These are phyloP conservation scores for Calonectris borealis DNA, from an alignment of 2,113 vertebrate species.

Conservation along the genomic window DNA sequence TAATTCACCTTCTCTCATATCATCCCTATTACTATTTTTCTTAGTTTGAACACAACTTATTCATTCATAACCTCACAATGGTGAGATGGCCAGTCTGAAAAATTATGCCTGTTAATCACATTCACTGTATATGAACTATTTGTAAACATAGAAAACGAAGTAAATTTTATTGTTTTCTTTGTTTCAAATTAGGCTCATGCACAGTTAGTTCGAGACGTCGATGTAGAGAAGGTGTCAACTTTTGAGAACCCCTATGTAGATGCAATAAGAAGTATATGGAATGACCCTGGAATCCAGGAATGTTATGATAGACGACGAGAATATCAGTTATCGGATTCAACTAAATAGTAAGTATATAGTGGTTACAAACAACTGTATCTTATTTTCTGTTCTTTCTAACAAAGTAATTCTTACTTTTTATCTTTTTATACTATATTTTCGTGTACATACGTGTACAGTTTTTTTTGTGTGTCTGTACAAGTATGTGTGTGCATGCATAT, in stretches of 20 bases:
- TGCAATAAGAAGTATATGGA: slow-evolving; percentile 92
- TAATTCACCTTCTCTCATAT: background rate
- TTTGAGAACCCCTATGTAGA: slow-evolving; percentile 81
- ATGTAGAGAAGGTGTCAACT: slow-evolving; percentile 79
- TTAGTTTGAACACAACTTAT: background rate
- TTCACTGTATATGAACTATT: background rate
- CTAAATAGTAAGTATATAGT: slow-evolving; percentile 88
- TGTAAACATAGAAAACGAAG: background rate
- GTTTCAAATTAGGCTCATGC: slow-evolving; percentile 74
- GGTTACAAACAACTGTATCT: background rate
- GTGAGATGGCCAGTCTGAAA: background rate
- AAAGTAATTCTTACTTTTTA: background rate
- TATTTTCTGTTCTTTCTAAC: background rate
- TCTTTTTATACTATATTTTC: background rate
- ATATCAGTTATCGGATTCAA: slow-evolving; percentile 93
- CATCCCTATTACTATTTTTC: background rate
- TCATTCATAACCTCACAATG: background rate
- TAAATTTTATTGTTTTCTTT: slow-evolving; percentile 15
- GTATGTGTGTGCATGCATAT: background rate
- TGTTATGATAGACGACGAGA: slow-evolving; percentile 91
- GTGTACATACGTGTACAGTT: background rate
- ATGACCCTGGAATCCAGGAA: slow-evolving; percentile 90
- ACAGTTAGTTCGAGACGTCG: slow-evolving; percentile 80
- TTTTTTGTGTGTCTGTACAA: background rate
- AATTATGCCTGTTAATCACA: background rate